Base-by-base conservation (phyloP, 2,113 vertebrate genomes). In the Rafetus swinhoei region DNA sequence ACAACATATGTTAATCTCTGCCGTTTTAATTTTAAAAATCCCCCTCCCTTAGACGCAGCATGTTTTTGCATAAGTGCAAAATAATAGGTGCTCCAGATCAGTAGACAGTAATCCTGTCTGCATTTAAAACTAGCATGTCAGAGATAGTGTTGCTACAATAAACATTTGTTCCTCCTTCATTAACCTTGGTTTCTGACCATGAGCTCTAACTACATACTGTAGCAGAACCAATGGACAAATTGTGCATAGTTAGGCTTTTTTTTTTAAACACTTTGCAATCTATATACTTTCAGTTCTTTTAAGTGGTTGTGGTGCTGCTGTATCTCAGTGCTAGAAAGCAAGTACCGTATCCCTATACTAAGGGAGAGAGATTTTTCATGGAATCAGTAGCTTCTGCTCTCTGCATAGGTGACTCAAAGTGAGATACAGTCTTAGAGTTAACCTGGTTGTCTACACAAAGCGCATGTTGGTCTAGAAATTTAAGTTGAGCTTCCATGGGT, bases 221-320 rank as follows among this genome's bases (percentile, higher is more conserved):
- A n/a, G 62, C 62, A n/a, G 62, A 32, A 62, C 82, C 62, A 59
- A 1, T 35, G 74, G 59, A 32, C 60, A 65, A 32, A 0, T 81
- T 84, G 29, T 89, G 3, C 55, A 90, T 79, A 35, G 11, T 18
- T 92, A 91, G 0, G 29, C 59, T 96, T 2, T 88, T 4, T 91
- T 88, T 91, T 89, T 21, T 69, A 52, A 11, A 0, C 60, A 69
- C 85, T 89, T 82, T 87, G 45, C 77, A 80, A 82, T 95, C 86
- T 4, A 45, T 9, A 4, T 81, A 2, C 15, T 0, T 32, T n/a
- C 9, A 50, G 4, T 69, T 1, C 0, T 0, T 56, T 90, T 92
- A 45, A 11, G 18, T 69, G n/a, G 53, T 12, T 55, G 19, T 85
- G 35, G 62, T 84, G 32, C 45, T 90, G 0, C 72, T 55, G 56